Evolutionary conservation across 2,113 vertebrate species (phyloP).

Genomic region (Neoarius graeffei): DNA sequence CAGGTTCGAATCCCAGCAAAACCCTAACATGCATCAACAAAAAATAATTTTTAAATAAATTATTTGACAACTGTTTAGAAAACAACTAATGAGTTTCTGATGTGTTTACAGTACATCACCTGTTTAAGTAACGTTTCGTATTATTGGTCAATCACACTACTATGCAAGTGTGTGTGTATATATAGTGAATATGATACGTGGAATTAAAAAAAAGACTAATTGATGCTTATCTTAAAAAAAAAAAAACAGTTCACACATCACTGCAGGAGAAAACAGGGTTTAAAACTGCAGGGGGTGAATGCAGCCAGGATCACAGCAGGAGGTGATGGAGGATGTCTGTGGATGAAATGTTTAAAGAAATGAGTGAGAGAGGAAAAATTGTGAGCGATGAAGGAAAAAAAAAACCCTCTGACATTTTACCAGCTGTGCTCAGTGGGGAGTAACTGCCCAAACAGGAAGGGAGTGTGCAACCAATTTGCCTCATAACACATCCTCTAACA

Average conservation of each 20-base stretch:
- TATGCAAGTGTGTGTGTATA: too few relatives aligned
- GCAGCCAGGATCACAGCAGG: not conserved
- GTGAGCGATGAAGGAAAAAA: not conserved
- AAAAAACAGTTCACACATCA: not conserved
- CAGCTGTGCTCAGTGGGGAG: not conserved
- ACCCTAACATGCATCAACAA: not conserved
- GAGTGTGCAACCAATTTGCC: conserved; percentile 27
- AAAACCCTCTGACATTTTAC: not conserved
- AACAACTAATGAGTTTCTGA: not conserved
- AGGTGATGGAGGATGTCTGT: not conserved
- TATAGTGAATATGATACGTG: too few relatives aligned
- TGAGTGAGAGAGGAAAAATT: not conserved
- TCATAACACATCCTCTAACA: conserved; percentile 19
- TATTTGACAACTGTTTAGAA: not conserved
- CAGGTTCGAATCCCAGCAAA: too few relatives aligned
- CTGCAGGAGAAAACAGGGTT: not conserved
- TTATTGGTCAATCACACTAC: too few relatives aligned
- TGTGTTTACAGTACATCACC: not conserved
- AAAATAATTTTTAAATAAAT: not conserved
- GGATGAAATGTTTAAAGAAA: not conserved
- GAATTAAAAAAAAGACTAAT: not conserved
- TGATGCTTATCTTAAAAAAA: not conserved
- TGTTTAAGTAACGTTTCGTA: not conserved
- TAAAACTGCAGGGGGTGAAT: not conserved
- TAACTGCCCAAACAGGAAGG: conserved; percentile 23